Percentiles rank a stretch among this genome's conserved stretches.
phyloP scores from a whole-genome alignment of 2,113 vertebrate genomes.

The Haemorhous mexicanus region DNA sequence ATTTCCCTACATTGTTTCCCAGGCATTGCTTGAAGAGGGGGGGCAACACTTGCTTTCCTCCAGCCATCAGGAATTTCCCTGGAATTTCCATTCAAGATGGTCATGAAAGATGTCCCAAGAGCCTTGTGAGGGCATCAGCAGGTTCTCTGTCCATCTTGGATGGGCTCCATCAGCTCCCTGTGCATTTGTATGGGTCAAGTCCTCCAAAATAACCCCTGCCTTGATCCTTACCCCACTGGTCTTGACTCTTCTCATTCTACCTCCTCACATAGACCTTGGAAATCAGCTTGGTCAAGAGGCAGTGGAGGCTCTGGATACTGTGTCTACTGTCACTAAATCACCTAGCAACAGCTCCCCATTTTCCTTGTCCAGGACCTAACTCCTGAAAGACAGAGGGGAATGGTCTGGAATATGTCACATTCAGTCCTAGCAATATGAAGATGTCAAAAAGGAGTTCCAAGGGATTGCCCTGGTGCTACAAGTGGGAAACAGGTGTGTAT shows the following conservation, averaged over 20 bases:
- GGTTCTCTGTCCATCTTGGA: not conserved
- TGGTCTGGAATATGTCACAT: not conserved
- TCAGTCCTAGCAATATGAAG: not conserved
- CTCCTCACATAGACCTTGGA: not conserved
- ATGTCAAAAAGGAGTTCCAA: not conserved
- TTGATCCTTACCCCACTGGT: rapidly evolving
- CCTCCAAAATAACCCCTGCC: not conserved
- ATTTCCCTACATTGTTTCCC: not conserved
- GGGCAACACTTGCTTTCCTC: not conserved
- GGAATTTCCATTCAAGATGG: not conserved
- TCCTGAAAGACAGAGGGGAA: not conserved
- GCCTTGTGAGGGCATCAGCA: not conserved
- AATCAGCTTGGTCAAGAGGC: not conserved
- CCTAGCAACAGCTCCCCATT: not conserved
- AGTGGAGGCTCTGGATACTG: not conserved
- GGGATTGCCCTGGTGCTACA: not conserved
- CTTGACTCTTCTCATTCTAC: not conserved
- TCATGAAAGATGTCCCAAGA: not conserved
- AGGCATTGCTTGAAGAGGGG: not conserved
- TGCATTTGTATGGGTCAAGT: not conserved
- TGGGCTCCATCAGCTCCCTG: rapidly evolving
- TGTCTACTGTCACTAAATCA: not conserved
- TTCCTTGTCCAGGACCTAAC: not conserved
- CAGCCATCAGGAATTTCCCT: not conserved
- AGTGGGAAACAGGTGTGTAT: not conserved